These are phyloP conservation scores for Gymnoscelis rufifasciata DNA, from an alignment of 2,888 invertebrate species.

Conservation along the genomic window DNA sequence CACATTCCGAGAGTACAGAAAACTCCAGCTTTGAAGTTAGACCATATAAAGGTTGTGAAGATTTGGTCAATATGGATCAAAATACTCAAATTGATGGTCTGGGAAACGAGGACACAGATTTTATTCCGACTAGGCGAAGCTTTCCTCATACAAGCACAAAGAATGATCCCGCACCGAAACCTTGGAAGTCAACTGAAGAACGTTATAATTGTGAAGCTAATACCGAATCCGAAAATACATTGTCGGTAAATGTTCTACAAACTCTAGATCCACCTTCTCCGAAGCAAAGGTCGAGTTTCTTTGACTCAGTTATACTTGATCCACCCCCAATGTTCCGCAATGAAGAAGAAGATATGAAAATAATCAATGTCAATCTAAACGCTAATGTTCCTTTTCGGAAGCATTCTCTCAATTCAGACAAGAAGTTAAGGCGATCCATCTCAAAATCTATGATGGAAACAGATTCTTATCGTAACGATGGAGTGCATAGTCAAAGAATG, in stretches of 20 bases:
- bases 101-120: conserved; percentile 54
- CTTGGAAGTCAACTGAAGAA: conserved; percentile 71
- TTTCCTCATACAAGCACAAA: conserved; percentile 82
- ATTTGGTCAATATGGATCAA: conserved; percentile 82
- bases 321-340: conserved; percentile 82
- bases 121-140: conserved; percentile 79
- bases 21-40: conserved; percentile 78
- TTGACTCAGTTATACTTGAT: conserved; percentile 66
- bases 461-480: conserved; percentile 55
- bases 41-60: conserved; percentile 82
- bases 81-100: conserved; percentile 73
- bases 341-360: conserved; percentile 60
- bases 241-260: conserved; percentile 48
- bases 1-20: conserved; percentile 81
- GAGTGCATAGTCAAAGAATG: conserved; percentile 57
- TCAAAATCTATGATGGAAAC: conserved; percentile 69
- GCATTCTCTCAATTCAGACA: conserved; percentile 81
- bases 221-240: conserved; percentile 34
- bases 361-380: conserved; percentile 65
- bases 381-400: conserved; percentile 67
- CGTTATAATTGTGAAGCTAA: conserved; percentile 45
- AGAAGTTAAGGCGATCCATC: conserved; percentile 70
- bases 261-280: conserved; percentile 67
- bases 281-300: conserved; percentile 42
- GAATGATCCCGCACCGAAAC: conserved; percentile 53